Evolutionary conservation across 2,797 vertebrate genomes (phyloP), one percentile per base, ranked within the genome.

Genomic region (Tiaroga cobitis): DNA sequence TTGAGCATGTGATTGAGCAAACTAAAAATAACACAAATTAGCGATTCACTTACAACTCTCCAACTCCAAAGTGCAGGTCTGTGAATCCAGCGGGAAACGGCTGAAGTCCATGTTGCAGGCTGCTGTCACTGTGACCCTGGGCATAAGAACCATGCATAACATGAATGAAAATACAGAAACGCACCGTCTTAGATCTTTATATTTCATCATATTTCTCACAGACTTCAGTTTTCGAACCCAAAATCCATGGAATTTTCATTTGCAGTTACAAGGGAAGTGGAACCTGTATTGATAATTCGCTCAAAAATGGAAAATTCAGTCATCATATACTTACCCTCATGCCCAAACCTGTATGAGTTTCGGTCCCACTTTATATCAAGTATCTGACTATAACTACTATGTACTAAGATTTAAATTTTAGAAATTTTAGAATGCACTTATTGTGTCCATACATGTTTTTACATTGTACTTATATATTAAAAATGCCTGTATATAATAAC

Each of bases 51-150:
- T 92, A 99, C 98, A 99, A 92, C 98, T 99, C 92, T 99, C 98
- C 78, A 99, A 94, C 92, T 99, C 98, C 94, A 99, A 92, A 1
- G 98, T 96, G 88, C 98, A 99, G 0, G 96, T 97, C 94, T 99
- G 98, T 37, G 98, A 95, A 91, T 99, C 98, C 93, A 99, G 91
- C 39, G 98, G 98, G 51, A 99, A 99, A 24, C 93, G 96, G 86
- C 97, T 99, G 94, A 99, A 99, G 94, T 99, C 98, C 98, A 99
- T 99, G 92, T 98, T 98, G 87, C 98, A 99, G 93, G 98, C 98
- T 1, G 98, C 96, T 1, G 98, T 99, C 87, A 99, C 98, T 0
- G 98, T 99, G 89, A 99, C 96, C 92, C 98, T 99, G 90, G 81
- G 91, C 2, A 93, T 88, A 70, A 0, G 69, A 19, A 82, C 85